Evolutionary conservation across 2,113 vertebrate genomes (phyloP).

Genomic region (Struthio camelus): DNA sequence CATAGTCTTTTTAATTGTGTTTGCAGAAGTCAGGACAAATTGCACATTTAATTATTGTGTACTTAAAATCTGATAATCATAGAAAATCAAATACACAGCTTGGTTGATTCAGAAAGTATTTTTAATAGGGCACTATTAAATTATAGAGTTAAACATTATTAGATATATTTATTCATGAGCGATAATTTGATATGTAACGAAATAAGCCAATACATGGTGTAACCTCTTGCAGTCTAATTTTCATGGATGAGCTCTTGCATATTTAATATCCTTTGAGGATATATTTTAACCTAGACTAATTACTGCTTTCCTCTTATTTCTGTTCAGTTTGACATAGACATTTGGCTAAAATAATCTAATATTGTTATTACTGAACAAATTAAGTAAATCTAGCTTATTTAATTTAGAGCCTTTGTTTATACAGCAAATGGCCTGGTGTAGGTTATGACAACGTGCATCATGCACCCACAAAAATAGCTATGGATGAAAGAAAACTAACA

Average conservation of each 20-base stretch:
- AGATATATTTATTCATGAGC: constrained; percentile 83
- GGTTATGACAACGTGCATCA: background rate
- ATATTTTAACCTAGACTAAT: constrained; percentile 83
- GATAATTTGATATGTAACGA: constrained; percentile 82
- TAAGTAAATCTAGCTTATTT: constrained; percentile 69
- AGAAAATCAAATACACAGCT: constrained; percentile 74
- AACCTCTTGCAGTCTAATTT: constrained; percentile 82
- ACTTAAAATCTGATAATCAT: constrained; percentile 68
- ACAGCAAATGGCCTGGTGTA: constrained; percentile 23
- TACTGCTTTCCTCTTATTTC: constrained; percentile 79
- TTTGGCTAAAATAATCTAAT: constrained; percentile 79
- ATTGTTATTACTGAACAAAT: constrained; percentile 72
- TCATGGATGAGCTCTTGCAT: constrained; percentile 83
- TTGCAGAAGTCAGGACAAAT: constrained; percentile 68
- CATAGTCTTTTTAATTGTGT: constrained; percentile 42
- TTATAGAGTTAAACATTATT: constrained; percentile 79
- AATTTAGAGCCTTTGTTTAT: constrained; percentile 63
- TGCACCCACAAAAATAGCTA: background rate
- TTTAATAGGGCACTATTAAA: constrained; percentile 80
- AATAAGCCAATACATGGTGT: constrained; percentile 79
- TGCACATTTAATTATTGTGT: constrained; percentile 73
- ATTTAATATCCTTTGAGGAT: constrained; percentile 82
- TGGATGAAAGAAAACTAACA: background rate
- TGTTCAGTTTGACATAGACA: constrained; percentile 71
- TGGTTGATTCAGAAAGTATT: constrained; percentile 71